Base-by-base conservation (phyloP, 1,140 invertebrate species). In the Drosophila truncata region DNA sequence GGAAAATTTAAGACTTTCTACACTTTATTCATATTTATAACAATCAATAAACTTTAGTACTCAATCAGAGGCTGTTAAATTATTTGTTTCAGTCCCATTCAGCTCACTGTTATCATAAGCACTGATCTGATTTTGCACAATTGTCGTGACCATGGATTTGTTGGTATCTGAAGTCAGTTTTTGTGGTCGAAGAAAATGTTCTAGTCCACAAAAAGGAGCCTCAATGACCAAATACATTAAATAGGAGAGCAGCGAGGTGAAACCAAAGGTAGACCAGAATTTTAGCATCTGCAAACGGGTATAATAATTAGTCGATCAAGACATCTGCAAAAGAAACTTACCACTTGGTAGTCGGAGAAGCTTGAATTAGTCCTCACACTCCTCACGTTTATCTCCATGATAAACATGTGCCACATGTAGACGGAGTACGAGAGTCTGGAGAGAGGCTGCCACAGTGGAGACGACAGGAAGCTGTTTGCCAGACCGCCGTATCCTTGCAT, bases 401-500 rank as follows among this genome's bases (percentile, higher is more conserved):
- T 47, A 5, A 83, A 69, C 20, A 88, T 88, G 70, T 94, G 94
- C 20, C 93, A 82, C 4, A 94, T 67, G 72, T 94, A 94, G 82
- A 94, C 93, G 9, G 91, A 93, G 65, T 93, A 94, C 0, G 93
- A 93, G 1, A 94, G 72, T 37, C 92, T 88, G 20, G 92, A 91
- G 0, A 93, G 78, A 2, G 94, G 67, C 76, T 94, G 94, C 93
- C 93, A 94, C 29, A 94, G 64, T 13, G 78, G 60, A 20, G 92
- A 73, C 3, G 92, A 93, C 5, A 94, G 46, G 13, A 94, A 92
- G 83, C 91, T 93, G 62, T 94, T 93, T n/a, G 94, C 91, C 31
- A 93, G 90, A 75, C 94, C 95, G 75, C 95, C 96, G 84, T 95
- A 94, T 47, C 95, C 95, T 60, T 94, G 93, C 10, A 93, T 91